phyloP scores from a whole-genome alignment of 2,113 vertebrate genomes.

The Hydropotes inermis region DNA sequence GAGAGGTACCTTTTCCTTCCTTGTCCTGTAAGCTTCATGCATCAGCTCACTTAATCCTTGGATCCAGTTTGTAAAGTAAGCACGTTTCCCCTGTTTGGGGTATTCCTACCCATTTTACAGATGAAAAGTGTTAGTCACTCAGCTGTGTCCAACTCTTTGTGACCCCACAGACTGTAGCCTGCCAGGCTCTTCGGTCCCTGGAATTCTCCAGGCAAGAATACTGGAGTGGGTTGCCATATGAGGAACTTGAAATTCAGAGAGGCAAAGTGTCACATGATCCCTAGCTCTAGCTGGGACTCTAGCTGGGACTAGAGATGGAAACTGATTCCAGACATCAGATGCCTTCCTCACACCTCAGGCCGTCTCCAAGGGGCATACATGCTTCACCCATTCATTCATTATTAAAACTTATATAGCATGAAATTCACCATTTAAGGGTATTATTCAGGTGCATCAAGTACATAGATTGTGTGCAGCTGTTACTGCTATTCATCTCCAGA shows the following conservation, averaged over 20 bases:
- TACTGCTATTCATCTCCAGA: background rate
- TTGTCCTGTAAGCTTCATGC: background rate
- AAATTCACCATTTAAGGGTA: background rate
- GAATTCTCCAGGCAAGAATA: background rate
- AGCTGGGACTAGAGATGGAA: background rate
- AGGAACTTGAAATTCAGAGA: background rate
- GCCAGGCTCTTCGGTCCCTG: background rate
- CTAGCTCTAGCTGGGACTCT: background rate
- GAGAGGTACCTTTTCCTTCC: background rate
- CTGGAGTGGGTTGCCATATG: background rate
- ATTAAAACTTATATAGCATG: background rate
- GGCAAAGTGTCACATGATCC: background rate
- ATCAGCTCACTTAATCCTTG: background rate
- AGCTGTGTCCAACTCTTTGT: background rate
- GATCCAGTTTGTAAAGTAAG: background rate
- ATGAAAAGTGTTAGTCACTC: background rate
- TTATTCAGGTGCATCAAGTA: background rate
- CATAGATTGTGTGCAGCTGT: background rate
- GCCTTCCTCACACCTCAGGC: background rate
- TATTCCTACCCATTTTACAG: background rate
- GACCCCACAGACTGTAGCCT: background rate
- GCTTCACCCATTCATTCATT: background rate
- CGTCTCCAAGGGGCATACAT: background rate
- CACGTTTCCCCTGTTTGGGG: too few relatives aligned
- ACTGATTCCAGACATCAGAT: background rate